Evolutionary conservation across 2,113 vertebrate species (phyloP), one percentile per base, ranked within the genome.

Genomic region (Chaetorhynchus papuensis): DNA sequence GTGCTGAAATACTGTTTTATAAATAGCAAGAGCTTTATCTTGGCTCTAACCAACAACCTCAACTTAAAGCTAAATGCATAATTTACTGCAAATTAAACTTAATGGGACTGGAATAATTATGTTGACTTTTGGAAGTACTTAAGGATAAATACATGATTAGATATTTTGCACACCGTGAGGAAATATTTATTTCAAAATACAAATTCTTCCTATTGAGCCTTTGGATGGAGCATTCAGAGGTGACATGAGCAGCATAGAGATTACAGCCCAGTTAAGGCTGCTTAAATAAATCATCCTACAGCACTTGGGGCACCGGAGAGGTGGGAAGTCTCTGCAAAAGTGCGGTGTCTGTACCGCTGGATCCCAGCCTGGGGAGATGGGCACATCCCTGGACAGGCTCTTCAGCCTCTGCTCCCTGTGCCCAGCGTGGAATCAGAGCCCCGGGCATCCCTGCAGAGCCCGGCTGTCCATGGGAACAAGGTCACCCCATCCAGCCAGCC

Each of bases 81-180:
- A 97, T 97, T 97, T 96, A 95, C 94, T 96, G 83, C 95, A 96
- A 97, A 97, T 97, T 97, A 96, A 97, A 97, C 94, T 96, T 97
- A 98, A 97, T 97, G 96, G 92, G 94, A 95, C 93, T 97, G 93
- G 87, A 97, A 94, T 97, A 96, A 98, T 98, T 96, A 97, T 97
- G 97, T 97, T 98, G 97, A 97, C 96, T 97, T 97, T 97, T 94
- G 70, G 91, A 98, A 97, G 95, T 91, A 96, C 96, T 97, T 97
- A 95, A 89, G 95, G 95, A 97, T 97, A 97, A 97, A 97, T 95
- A 96, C 95, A 93, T 93, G 93, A 97, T 98, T 96, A 97, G 90
- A 94, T 97, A 97, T 97, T 97, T 97, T 96, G 95, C 93, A 91
- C 94, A 96, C 96, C 77, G 72, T n/a, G 74, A 94, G 94, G 93